Base-by-base conservation (phyloP, 2,113 vertebrate genomes). In the Laticauda laticaudata region DNA sequence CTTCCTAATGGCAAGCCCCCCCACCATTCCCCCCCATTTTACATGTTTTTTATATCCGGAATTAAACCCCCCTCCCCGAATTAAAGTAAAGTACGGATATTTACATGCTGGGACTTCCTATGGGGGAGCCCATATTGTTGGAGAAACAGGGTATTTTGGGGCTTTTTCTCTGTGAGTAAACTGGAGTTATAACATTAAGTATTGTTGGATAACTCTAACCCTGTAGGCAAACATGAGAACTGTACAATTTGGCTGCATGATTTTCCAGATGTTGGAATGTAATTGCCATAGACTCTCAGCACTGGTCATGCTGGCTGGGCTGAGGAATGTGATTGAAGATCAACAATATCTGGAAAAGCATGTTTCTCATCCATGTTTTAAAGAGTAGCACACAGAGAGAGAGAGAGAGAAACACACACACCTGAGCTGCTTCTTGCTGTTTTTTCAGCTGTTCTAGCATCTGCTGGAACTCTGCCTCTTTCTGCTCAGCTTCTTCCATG, bases 351-450 rank as follows among this genome's bases (percentile, higher is more conserved):
- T 81, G 15, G n/a, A 81, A 81, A 81, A 39, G 39, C 6, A 43
- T 81, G 6, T 7, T 81, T 81, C 34, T 81, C 75, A 43, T 39
- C 34, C 34, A 10, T 55, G n/a, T 23, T 91, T 81, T 81, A 10
- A 39, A 18, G n/a, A 34, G 26, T 20, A 75, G 10, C 55, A 45
- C 5, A 45, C 45, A 45, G 4, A 45, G 3, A 45, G 3, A 45
- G 3, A 45, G 3, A 45, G 3, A 45, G 3, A 45, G 3, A 45
- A 4, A 43, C 43, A 43, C 43, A 45, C 45, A 45, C 45, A 45
- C 99, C 99, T 99, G 98, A 54, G 97, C 98, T 45, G 97, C 98
- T 94, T 99, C 98, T 95, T 99, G 99, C 45, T 99, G 98, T 91
- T 93, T 98, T 96, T 95, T 99, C 92, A 99, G 97, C 88, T 98